These are phyloP conservation scores for Punctoribates punctum DNA, from an alignment of 2,888 invertebrate genomes.

Conservation along the genomic window DNA sequence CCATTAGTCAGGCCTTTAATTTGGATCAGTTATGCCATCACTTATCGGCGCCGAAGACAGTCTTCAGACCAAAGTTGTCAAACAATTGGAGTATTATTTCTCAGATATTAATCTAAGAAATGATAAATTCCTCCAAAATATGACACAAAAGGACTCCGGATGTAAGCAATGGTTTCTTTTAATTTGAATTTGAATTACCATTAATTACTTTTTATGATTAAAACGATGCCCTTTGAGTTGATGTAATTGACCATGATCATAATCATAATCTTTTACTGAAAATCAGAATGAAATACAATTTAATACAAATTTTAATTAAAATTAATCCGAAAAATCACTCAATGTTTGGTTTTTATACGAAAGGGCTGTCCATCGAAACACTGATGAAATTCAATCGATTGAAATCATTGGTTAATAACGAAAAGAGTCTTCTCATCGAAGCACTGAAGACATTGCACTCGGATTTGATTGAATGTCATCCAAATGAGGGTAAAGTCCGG, in stretches of 20 bases:
- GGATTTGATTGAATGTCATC: constrained; percentile 71
- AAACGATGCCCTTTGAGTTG: too few species aligned
- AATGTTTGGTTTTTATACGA: constrained; percentile 26
- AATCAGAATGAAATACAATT: background rate
- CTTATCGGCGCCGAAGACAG: too few species aligned
- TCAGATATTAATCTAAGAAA: constrained; percentile 86
- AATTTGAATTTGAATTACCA: constrained; percentile 48
- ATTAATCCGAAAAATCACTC: background rate
- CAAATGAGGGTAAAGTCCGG: constrained; percentile 68
- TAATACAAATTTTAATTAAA: background rate
- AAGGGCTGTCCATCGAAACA: background rate
- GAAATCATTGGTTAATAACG: constrained; percentile 58
- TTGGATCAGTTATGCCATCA: too few species aligned
- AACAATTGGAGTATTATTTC: constrained; percentile 63
- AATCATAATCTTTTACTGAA: too few species aligned
- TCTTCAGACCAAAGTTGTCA: background rate
- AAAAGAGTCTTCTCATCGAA: constrained; percentile 63
- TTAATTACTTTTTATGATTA: constrained; percentile 16
- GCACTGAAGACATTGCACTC: constrained; percentile 71
- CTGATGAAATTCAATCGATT: constrained; percentile 17
- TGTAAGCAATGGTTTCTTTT: constrained; percentile 52
- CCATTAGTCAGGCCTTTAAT: too few species aligned
- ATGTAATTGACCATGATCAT: too few species aligned
- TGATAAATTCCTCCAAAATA: constrained; percentile 84
- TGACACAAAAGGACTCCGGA: constrained; percentile 70